Base-by-base conservation (phyloP, 2,113 vertebrate genomes). In the Sapajus apella region DNA sequence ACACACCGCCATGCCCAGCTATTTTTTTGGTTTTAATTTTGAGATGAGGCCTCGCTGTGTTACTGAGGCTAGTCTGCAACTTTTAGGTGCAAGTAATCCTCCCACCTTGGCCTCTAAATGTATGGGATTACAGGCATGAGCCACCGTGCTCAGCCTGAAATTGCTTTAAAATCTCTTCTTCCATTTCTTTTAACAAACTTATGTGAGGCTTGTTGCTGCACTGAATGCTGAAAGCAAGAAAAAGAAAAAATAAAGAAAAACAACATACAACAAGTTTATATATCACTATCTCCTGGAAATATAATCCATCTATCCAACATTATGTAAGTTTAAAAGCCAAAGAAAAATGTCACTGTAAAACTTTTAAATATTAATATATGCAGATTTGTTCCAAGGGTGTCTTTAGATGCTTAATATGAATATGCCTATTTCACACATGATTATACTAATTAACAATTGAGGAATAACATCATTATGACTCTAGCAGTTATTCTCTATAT, bases 101-200 rank as follows among this genome's bases (percentile, higher is more conserved):
- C 61, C 61, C 61, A 64, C 61, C 27, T 64, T 2, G 2, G 61
- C 61, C 61, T 64, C 27, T 30, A 14, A 64, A 64, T 5, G 5
- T 13, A 64, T 32, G 61, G 61, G 27, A 64, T 30, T 32, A 64
- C 61, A 32, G 12, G 27, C 27, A 14, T 14, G 13, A 32, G 27
- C 5, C 61, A 30, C 27, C 11, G 5, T 64, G 27, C 27, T 64
- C 61, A 64, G 27, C 61, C 55, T 55, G n/a, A 87, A 88, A 91
- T 81, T 88, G 64, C 64, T 77, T 85, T 88, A 88, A 85, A 84
- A 55, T 88, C 4, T 91, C 37, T 85, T 93, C 55, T 91, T 87
- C 40, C 7, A n/a, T 92, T 68, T 58, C 23, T 58, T 18, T 77
- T 73, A 92, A 75, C 25, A 55, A 27, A 80, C 12, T 45, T 73